A percentile compares a stretch with the other conserved stretches of the same genome.
phyloP scores from a whole-genome alignment of 2,113 vertebrate species.

The Stictonetta naevosa region DNA sequence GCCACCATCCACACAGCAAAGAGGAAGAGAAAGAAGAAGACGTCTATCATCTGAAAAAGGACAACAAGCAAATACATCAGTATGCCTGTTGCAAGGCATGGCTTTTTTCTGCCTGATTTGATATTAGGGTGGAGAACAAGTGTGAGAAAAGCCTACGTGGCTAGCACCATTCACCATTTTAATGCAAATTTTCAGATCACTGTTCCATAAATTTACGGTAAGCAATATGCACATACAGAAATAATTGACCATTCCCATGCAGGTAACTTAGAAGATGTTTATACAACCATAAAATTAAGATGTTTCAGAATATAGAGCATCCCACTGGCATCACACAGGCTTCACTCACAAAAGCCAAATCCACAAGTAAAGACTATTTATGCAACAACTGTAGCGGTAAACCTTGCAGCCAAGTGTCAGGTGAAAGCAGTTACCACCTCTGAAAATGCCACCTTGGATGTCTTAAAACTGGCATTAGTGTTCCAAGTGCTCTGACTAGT shows the following conservation, averaged over 20 bases:
- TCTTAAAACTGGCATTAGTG: not conserved
- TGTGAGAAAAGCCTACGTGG: not conserved
- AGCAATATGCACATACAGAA: not conserved
- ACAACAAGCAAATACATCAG: not conserved
- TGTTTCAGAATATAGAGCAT: not conserved
- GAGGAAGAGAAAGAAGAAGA: conserved; percentile 86
- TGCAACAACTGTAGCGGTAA: not conserved
- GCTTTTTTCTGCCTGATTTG: no score
- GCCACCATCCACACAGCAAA: conserved; percentile 86
- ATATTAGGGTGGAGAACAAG: not conserved
- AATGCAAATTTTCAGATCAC: not conserved
- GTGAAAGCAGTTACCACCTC: not conserved
- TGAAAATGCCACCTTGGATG: not conserved
- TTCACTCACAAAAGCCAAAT: not conserved
- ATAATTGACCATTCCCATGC: accelerated
- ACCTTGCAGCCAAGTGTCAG: not conserved
- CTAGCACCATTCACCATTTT: not conserved
- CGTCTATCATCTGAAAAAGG: conserved; percentile 76
- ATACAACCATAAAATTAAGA: not conserved
- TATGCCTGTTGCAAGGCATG: not conserved
- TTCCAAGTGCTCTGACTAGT: not conserved
- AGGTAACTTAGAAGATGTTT: not conserved
- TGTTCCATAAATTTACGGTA: not conserved
- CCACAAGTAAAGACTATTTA: not conserved
- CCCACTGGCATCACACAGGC: not conserved